phyloP scores from a whole-genome alignment of 2,888 invertebrate species.

The Poecilus cupreus region DNA sequence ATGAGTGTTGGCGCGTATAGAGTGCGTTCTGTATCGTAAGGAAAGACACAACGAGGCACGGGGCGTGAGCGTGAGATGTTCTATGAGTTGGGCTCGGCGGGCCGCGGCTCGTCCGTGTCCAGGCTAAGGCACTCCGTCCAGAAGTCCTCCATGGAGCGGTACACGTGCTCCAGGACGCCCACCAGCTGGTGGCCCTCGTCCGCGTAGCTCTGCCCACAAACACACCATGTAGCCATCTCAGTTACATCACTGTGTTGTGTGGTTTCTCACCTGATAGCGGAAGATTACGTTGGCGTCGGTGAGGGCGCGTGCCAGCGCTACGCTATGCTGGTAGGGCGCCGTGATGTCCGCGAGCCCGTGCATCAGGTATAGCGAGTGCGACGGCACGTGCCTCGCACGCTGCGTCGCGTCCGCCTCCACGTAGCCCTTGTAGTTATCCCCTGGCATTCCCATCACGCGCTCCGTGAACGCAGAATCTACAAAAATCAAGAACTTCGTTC shows the following conservation, averaged over 20 bases:
- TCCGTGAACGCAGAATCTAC: conserved; percentile 97
- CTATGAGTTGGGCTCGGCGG: conserved; percentile 75
- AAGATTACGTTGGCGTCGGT: conserved; percentile 92
- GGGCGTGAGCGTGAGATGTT: conserved; percentile 60
- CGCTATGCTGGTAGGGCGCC: conserved; percentile 95
- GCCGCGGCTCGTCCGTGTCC: conserved; percentile 84
- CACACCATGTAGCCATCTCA: neutral
- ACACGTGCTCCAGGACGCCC: conserved; percentile 92
- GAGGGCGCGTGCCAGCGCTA: conserved; percentile 91
- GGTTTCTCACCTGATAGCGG: conserved; percentile 89
- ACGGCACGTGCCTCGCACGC: conserved; percentile 90
- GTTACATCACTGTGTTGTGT: too few relatives aligned
- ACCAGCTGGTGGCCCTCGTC: conserved; percentile 90
- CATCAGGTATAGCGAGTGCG: conserved; percentile 90
- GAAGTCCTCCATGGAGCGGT: conserved; percentile 95
- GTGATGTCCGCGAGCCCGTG: conserved; percentile 95
- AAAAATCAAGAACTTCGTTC: too few relatives aligned
- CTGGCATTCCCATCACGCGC: conserved; percentile 90
- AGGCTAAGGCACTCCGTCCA: conserved; percentile 92
- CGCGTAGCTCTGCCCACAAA: conserved; percentile 85
- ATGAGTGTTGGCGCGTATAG: conserved; percentile 29
- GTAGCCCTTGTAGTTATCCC: conserved; percentile 92
- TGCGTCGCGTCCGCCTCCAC: conserved; percentile 94
- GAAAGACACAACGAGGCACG: conserved; percentile 23
- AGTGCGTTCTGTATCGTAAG: conserved; percentile 22